phyloP scores from a whole-genome alignment of 2,797 vertebrate genomes.

The Pangasius macronema region DNA sequence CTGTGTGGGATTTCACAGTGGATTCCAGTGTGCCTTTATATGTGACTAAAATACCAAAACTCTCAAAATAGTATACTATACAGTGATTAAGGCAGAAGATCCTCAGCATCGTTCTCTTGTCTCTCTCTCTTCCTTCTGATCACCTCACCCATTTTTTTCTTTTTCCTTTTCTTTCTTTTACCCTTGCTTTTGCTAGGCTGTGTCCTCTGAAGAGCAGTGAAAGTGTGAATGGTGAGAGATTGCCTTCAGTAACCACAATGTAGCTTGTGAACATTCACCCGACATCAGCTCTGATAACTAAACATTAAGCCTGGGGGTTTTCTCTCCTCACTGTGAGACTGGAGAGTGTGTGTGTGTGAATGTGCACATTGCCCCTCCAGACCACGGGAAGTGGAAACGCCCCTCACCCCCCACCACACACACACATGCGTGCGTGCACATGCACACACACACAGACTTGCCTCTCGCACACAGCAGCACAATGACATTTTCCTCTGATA shows the following conservation, averaged over 20 bases:
- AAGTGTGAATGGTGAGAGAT: slow-evolving; percentile 15
- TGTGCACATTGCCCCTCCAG: background rate
- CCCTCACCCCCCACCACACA: background rate
- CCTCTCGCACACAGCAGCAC: background rate
- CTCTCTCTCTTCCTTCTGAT: background rate
- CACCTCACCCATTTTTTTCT: background rate
- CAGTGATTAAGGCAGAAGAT: background rate
- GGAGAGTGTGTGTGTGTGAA: background rate
- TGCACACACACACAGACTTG: background rate
- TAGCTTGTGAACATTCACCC: background rate
- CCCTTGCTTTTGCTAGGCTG: background rate
- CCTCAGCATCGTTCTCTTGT: background rate
- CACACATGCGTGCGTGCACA: background rate
- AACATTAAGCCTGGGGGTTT: background rate
- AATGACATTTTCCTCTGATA: background rate
- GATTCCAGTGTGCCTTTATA: background rate
- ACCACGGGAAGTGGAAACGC: background rate
- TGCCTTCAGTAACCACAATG: background rate
- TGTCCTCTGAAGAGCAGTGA: background rate
- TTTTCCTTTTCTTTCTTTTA: background rate
- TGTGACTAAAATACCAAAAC: background rate
- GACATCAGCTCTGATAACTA: background rate
- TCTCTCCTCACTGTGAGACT: background rate
- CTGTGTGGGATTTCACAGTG: background rate
- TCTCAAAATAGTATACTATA: background rate